Evolutionary conservation across 2,888 invertebrate species (phyloP).

Genomic region (Venusia cambrica): DNA sequence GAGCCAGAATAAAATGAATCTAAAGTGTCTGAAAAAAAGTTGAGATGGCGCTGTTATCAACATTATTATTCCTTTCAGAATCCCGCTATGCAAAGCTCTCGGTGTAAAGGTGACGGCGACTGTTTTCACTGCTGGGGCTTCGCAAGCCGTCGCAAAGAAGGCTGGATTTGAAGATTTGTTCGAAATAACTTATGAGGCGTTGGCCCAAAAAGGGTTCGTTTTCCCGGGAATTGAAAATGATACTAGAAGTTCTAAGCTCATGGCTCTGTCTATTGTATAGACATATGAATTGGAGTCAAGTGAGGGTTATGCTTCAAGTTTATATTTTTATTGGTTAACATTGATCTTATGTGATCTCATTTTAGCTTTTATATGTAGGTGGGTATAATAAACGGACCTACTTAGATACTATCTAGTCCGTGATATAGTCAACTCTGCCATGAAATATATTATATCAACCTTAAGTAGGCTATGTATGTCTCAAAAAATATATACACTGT

Average conservation of each 20-base stretch:
- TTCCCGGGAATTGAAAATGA: conserved; percentile 65
- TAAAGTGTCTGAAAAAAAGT: too few relatives aligned
- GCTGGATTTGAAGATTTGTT: conserved; percentile 67
- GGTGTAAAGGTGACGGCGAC: conserved; percentile 71
- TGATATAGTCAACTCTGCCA: too few relatives aligned
- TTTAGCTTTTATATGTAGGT: too few relatives aligned
- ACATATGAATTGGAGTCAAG: neutral
- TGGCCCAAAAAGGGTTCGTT: conserved; percentile 59
- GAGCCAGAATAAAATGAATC: too few relatives aligned
- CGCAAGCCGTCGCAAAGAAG: conserved; percentile 73
- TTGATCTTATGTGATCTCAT: too few relatives aligned
- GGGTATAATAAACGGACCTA: too few relatives aligned
- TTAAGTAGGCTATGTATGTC: too few relatives aligned
- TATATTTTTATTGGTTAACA: too few relatives aligned
- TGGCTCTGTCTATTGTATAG: conserved; percentile 59
- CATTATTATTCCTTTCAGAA: conserved; percentile 42
- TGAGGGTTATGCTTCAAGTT: too few relatives aligned
- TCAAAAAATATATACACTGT: too few relatives aligned
- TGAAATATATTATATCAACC: too few relatives aligned
- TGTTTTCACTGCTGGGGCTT: conserved; percentile 75
- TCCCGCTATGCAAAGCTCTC: conserved; percentile 73
- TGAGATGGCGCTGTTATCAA: conserved; percentile 6
- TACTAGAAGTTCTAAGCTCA: conserved; percentile 66
- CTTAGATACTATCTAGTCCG: too few relatives aligned
- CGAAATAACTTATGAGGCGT: conserved; percentile 67